These are phyloP conservation scores for Agriotes lineatus DNA, from an alignment of 2,888 invertebrate species.

Conservation along the genomic window DNA sequence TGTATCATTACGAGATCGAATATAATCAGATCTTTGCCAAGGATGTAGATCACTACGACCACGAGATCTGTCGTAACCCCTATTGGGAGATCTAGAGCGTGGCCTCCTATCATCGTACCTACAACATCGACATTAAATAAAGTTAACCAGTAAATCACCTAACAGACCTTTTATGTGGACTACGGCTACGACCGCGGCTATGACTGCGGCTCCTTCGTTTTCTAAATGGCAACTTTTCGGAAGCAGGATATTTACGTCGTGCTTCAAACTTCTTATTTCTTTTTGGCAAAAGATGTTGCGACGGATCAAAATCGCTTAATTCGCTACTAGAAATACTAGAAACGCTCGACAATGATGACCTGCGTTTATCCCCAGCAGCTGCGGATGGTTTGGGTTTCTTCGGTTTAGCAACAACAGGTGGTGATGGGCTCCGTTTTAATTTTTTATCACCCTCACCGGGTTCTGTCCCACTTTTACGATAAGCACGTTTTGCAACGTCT, in stretches of 20 bases:
- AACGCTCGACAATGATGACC: conserved; percentile 69
- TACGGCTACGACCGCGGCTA: conserved; percentile 33
- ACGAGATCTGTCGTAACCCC: conserved; percentile 23
- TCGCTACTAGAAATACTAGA: conserved; percentile 68
- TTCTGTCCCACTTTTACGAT: conserved; percentile 47
- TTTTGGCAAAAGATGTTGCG: conserved; percentile 17
- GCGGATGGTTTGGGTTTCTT: conserved; percentile 41
- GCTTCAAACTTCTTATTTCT: neutral
- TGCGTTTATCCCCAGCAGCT: conserved; percentile 59
- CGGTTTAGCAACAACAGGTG: conserved; percentile 70
- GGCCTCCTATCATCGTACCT: neutral
- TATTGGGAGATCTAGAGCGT: conserved; percentile 39
- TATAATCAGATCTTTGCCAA: conserved; percentile 56
- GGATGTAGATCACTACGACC: conserved; percentile 34
- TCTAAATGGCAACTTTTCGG: conserved; percentile 9
- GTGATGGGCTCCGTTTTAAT: conserved; percentile 68
- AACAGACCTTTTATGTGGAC: conserved; percentile 26
- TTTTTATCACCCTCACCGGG: conserved; percentile 28
- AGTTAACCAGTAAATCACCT: too few relatives aligned
- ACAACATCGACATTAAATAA: neutral
- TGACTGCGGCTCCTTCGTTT: neutral
- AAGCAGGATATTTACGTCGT: neutral
- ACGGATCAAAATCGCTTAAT: conserved; percentile 55
- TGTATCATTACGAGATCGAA: conserved; percentile 45
- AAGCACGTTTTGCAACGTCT: conserved; percentile 45